phyloP scores from a whole-genome alignment of 1,140 invertebrate species.

The Drosophila littoralis region DNA sequence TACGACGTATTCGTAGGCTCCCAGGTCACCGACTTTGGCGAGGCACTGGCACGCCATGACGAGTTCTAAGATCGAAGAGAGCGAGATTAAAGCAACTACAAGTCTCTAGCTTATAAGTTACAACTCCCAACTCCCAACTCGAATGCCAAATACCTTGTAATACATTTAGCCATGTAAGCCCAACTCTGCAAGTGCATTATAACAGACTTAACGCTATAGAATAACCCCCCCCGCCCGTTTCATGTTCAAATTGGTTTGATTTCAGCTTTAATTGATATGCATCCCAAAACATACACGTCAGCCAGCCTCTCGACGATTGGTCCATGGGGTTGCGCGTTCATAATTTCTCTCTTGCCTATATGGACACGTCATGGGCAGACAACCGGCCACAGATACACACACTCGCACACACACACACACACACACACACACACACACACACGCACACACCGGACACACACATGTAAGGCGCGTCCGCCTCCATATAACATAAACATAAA shows the following conservation, averaged over 20 bases:
- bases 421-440: slow-evolving; percentile 34
- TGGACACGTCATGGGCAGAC: slow-evolving; percentile 64
- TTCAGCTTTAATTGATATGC: slow-evolving; percentile 46
- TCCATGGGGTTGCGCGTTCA: slow-evolving; percentile 45
- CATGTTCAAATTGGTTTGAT: slow-evolving; percentile 54
- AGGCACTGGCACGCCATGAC: slow-evolving; percentile 96
- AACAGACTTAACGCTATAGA: slow-evolving; percentile 33
- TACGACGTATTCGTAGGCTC: slow-evolving; percentile 99
- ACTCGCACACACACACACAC: slow-evolving; percentile 23
- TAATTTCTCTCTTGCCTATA: slow-evolving; percentile 26
- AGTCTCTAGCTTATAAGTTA: slow-evolving; percentile 7
- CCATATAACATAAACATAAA: slow-evolving; percentile 76
- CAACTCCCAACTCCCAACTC: slow-evolving; percentile 34
- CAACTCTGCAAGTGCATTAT: slow-evolving; percentile 59
- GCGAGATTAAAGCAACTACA: background rate
- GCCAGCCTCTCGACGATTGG: slow-evolving; percentile 34
- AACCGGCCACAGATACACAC: slow-evolving; percentile 27
- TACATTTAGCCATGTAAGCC: slow-evolving; percentile 41
- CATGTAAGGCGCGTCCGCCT: slow-evolving; percentile 42
- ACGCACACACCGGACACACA: slow-evolving; percentile 8
- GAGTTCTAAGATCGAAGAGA: slow-evolving; percentile 90
- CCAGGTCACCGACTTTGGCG: slow-evolving; percentile 99
- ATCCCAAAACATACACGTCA: slow-evolving; percentile 70
- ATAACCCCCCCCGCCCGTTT: background rate
- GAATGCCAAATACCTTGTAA: slow-evolving; percentile 75